Evolutionary conservation across 2,797 vertebrate genomes (phyloP).

Genomic region (Potorous gilbertii): DNA sequence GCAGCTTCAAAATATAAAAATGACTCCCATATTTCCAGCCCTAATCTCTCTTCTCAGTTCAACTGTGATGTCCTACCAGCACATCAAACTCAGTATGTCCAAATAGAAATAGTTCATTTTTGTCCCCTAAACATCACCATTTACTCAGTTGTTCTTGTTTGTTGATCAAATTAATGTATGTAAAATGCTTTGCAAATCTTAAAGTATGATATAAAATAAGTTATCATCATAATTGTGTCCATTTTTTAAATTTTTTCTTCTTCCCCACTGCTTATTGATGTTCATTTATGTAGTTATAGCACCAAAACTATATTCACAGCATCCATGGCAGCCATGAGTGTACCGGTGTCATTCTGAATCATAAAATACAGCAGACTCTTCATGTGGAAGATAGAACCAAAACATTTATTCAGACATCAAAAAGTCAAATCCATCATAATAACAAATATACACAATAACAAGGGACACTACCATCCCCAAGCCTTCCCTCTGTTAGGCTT

Average conservation of each 20-base stretch:
- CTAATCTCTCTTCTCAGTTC: background rate
- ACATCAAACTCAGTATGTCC: background rate
- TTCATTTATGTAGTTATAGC: background rate
- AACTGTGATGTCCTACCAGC: background rate
- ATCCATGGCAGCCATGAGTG: no score
- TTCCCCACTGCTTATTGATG: background rate
- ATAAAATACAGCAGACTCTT: no score
- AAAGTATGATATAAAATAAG: background rate
- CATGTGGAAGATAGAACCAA: no score
- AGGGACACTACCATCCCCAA: no score
- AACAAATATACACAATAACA: no score
- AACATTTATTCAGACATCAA: no score
- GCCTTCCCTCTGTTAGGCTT: no score
- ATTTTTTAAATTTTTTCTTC: background rate
- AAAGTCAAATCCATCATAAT: no score
- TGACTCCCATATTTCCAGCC: background rate
- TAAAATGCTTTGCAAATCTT: background rate
- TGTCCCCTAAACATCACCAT: background rate
- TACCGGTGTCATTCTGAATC: no score
- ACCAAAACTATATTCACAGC: no score
- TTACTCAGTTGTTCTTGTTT: background rate
- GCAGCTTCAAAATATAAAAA: background rate
- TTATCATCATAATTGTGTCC: background rate
- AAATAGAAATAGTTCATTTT: background rate
- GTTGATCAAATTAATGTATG: background rate